Evolutionary conservation across 2,113 vertebrate genomes (phyloP), one percentile per base, ranked within the genome.

Genomic region (Tauraco erythrolophus): DNA sequence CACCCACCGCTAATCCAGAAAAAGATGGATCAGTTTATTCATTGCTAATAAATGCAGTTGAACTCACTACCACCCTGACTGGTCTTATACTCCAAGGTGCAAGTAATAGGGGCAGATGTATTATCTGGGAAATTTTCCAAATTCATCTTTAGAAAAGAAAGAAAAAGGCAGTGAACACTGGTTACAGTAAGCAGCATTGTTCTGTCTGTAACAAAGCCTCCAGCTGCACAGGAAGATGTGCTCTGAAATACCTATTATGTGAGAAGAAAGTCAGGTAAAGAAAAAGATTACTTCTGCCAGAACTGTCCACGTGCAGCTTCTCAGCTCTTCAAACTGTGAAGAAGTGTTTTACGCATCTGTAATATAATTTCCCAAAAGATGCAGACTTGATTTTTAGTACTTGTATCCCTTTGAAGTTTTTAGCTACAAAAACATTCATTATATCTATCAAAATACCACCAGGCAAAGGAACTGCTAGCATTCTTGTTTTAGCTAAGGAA

Each of bases 121-220:
- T 93, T 30, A 37, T 97, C 96, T 98, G 98, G 97, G 97, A 98
- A 97, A 57, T 91, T 82, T 97, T 98, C 97, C 97, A 98, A 97
- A 97, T 95, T 92, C 28, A 53, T 94, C 72, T 95, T 94, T 12
- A 65, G 60, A 95, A 95, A 97, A 97, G 95, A 28, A 46, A 45
- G 30, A 17, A 61, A 28, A 70, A 12, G 71, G 78, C 88, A 37
- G 9, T 97, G 91, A 97, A 86, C 84, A 91, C 39, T 4, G 35
- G 64, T 86, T 94, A 89, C 37, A 35, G 43, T 45, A 78, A 93
- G 54, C 76, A 85, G 61, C 11, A 31, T 95, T 96, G 91, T 97
- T 96, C 94, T 98, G 95, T 94, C 92, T 97, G 6, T 83, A 89
- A 82, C 89, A 93, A 84, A 95, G 68, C 54, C 27, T 97, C 93